Base-by-base conservation (phyloP, 2,888 invertebrate species). In the Watsonalla binaria region DNA sequence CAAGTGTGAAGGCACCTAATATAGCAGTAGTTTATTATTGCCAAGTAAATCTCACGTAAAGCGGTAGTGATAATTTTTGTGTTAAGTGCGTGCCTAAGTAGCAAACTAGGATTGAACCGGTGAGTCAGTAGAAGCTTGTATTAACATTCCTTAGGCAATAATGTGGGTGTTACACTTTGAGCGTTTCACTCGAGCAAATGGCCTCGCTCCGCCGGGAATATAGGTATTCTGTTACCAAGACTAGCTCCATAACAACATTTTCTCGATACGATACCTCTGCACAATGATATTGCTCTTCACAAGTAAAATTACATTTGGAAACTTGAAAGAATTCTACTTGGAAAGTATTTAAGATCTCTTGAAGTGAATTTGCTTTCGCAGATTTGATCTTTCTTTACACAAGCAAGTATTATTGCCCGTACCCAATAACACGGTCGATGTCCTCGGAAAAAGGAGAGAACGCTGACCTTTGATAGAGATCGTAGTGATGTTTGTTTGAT, bases 71-170 rank as follows among this genome's bases (percentile, higher is more conserved):
- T 74, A 68, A 73, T 74, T 75, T 78, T 71, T 70, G 65, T 61
- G 65, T 70, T 75, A 83, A 80, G 80, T 81, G 75, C 71, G 61
- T 58, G 68, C 62, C 76, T 24, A 24, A 24, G 24, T 24, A 76
- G 37, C 72, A 76, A 75, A 75, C 76, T 72, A 74, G 76, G 70
- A 75, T 77, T 76, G 70, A 75, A 76, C 74, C 72, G 68, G 42
- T 42, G 42, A 70, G 74, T 72, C 65, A 66, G 71, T 74, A 78
- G 76, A 74, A 76, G 74, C 70, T 72, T 63, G 63, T 70, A 80
- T 83, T 82, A 82, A 80, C 74, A 82, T 83, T 81, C 80, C 71
- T 58, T 62, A 69, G 72, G 81, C 74, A 80, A 80, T 81, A 82
- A 82, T 76, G 80, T 78, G 76, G 79, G 80, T 74, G 74, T 80